These are phyloP conservation scores for Sciurus carolinensis DNA, from an alignment of 2,797 vertebrate genomes.

Conservation along the genomic window DNA sequence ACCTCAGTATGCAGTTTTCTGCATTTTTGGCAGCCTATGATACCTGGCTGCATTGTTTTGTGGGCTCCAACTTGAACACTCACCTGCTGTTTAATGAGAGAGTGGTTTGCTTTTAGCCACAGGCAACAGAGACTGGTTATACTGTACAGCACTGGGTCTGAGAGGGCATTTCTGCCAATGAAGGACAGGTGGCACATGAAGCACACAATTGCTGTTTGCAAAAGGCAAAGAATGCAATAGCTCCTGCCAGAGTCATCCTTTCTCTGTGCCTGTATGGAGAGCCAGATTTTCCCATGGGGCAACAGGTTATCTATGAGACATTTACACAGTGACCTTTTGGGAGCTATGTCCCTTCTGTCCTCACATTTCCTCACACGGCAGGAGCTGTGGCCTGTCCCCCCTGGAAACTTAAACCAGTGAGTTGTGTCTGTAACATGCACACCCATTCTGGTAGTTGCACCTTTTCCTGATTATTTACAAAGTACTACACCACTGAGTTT, in stretches of 20 bases:
- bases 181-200: background rate
- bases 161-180: background rate
- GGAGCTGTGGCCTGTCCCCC: background rate
- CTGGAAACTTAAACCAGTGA: background rate
- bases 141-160: background rate
- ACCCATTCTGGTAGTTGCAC: background rate
- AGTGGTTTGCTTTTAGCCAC: background rate
- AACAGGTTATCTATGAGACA: background rate
- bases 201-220: background rate
- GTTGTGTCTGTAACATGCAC: background rate
- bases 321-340: background rate
- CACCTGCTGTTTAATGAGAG: background rate
- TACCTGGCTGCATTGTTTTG: background rate
- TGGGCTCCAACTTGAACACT: background rate
- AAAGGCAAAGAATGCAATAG: background rate
- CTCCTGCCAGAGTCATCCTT: background rate
- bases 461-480: slow-evolving; percentile 16
- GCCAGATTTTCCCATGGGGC: background rate
- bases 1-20: background rate
- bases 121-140: background rate
- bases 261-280: background rate
- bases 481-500: background rate
- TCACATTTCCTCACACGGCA: slow-evolving; percentile 17
- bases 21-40: background rate
- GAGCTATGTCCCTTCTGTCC: background rate